Evolutionary conservation across 2,888 invertebrate species (phyloP).

Genomic region (Phengaris alcon): DNA sequence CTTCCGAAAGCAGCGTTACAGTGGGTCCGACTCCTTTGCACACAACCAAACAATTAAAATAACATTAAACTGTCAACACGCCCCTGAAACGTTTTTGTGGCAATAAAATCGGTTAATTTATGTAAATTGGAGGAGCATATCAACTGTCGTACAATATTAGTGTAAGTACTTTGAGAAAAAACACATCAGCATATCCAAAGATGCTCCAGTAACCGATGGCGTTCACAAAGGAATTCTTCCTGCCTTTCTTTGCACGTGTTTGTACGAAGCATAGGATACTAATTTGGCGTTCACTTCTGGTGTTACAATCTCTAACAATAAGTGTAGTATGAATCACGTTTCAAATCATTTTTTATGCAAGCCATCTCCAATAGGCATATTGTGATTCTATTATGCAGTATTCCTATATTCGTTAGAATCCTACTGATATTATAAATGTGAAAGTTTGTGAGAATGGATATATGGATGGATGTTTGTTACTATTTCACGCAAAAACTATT

Average conservation of each 20-base stretch:
- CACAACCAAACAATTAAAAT: not conserved
- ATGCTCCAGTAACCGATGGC: not conserved
- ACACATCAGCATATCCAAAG: slow-evolving; percentile 22
- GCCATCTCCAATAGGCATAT: not conserved
- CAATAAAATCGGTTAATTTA: slow-evolving; percentile 21
- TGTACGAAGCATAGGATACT: not conserved
- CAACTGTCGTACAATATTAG: slow-evolving; percentile 21
- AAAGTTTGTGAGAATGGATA: too few species aligned
- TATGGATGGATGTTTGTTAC: too few species aligned
- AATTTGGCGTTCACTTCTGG: not conserved
- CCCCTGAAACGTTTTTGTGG: not conserved
- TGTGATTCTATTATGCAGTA: too few species aligned
- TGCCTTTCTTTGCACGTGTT: slow-evolving; percentile 14
- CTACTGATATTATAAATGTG: too few species aligned
- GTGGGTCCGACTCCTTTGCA: not conserved
- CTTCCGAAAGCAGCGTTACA: not conserved
- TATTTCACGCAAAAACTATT: too few species aligned
- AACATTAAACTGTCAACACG: slow-evolving; percentile 20
- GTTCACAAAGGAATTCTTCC: not conserved
- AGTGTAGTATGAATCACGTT: not conserved
- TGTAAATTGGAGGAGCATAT: slow-evolving; percentile 25
- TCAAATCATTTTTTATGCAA: not conserved
- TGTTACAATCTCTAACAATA: not conserved
- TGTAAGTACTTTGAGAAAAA: slow-evolving; percentile 4
- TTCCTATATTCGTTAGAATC: too few species aligned